Conservation (phyloP, 1,140 invertebrate genomes). For the Frieseomelitta varia region DNA sequence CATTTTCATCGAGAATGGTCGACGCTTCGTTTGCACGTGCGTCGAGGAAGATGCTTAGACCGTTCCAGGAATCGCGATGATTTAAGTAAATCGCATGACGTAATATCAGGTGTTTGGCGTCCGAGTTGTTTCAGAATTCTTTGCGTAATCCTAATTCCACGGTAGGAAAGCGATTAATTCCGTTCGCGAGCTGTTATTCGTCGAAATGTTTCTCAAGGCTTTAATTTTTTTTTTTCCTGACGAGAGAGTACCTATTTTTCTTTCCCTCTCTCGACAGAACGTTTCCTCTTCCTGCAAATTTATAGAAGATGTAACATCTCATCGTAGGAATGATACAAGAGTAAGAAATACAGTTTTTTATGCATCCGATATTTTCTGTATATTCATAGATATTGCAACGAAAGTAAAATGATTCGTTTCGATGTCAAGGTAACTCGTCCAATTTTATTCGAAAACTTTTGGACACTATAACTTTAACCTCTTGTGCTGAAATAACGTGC, state of each 20-base stretch:
- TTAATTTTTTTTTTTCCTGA: neutral
- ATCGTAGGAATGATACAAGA: neutral
- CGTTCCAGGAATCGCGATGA: neutral
- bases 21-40: neutral
- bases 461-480: neutral
- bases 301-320: neutral
- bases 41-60: neutral
- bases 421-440: neutral
- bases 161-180: neutral
- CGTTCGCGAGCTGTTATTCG: no score
- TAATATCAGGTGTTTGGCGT: neutral
- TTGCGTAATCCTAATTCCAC: neutral
- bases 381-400: neutral
- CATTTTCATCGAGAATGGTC: no score
- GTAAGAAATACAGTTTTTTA: neutral
- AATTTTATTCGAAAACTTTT: neutral
- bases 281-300: neutral
- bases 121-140: neutral
- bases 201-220: neutral
- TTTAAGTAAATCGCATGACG: slow-evolving; percentile 7
- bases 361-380: neutral
- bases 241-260: neutral
- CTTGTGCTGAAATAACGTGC: no score
- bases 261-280: neutral
- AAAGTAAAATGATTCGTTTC: neutral